A percentile compares a stretch with the other conserved stretches of the same genome.
These are phyloP conservation scores for Lottia scabra DNA, from an alignment of 2,888 invertebrate species.

Conservation along the genomic window DNA sequence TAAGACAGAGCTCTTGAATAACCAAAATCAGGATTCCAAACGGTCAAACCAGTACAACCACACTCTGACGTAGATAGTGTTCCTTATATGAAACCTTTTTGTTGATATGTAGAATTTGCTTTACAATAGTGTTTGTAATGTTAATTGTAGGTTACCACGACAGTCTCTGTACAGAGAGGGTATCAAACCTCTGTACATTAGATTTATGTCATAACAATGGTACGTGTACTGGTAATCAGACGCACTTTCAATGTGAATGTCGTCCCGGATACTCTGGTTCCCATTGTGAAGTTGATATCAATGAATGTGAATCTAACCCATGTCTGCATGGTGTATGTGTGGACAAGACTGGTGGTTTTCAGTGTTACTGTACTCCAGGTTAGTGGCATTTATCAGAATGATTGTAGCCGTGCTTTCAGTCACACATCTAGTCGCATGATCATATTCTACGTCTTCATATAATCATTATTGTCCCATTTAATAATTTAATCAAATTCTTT, in stretches of 20 bases:
- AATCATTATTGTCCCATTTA: no score
- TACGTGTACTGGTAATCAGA: conserved; percentile 53
- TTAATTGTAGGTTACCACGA: conserved; percentile 45
- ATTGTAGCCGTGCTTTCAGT: no score
- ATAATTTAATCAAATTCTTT: no score
- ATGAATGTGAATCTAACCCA: conserved; percentile 60
- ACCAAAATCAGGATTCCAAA: no score
- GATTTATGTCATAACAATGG: conserved; percentile 54
- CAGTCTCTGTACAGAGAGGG: conserved; percentile 43
- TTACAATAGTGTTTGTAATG: background rate
- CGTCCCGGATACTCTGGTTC: conserved; percentile 50
- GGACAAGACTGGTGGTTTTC: conserved; percentile 54
- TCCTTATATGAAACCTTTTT: no score
- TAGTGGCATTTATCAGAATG: conserved; percentile 14
- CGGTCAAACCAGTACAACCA: no score
- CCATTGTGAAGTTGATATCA: conserved; percentile 61
- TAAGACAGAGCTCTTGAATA: no score
- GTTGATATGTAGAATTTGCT: no score
- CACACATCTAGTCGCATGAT: no score
- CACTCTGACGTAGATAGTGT: no score
- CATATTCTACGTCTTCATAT: no score
- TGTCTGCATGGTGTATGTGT: conserved; percentile 63
- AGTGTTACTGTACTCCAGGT: conserved; percentile 65
- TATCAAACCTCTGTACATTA: conserved; percentile 49
- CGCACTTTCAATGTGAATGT: conserved; percentile 52